Base-by-base conservation (phyloP, 2,888 invertebrate species). In the Linnaemya vulpina region DNA sequence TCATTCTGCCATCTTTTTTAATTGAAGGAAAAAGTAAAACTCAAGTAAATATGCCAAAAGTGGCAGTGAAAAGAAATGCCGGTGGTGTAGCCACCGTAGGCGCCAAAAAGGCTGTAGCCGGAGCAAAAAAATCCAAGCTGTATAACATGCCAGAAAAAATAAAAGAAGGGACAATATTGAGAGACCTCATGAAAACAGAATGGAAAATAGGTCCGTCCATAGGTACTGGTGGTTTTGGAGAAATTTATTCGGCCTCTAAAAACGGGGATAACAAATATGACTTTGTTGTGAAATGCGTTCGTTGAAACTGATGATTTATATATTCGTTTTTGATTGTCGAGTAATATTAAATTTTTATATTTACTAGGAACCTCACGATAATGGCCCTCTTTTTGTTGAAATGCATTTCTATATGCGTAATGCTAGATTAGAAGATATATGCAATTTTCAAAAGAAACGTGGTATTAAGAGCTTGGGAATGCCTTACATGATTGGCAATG, bases 151-250 rank as follows among this genome's bases (percentile, higher is more conserved):
- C 93, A 4, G 92, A 92, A 62, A 90, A 90, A 43, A 88, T 92
- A 10, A 86, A 88, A 22, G 89, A 90, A 60, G 98, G 98, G 9
- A 96, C 96, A 91, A 92, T 97, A 74, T 93, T 99, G 51, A 94
- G 94, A 51, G 98, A 98, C 92, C 91, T 96, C 43, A 92, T 93
- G 13, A 97, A 97, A 90, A 95, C 95, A 86, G 94, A 95, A 90
- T 99, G 98, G 98, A 94, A 94, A 87, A 94, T 98, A 80, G 98
- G 98, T 0, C 94, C 95, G 15, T 96, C 98, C 0, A 97, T 98
- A 83, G 98, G 98, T 0, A 94, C 95, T 78, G 98, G 98, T 0
- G 98, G 98, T 13, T 98, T 98, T 91, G 98, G 98, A 0, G 97
- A 97, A 91, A 98, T 98, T 88, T 98, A 98, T 92, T 94, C 96